A percentile compares a stretch with the other conserved stretches of the same genome.
These are phyloP conservation scores for Aspidiotus rigidus DNA, from an alignment of 2,888 invertebrate species.

Conservation along the genomic window DNA sequence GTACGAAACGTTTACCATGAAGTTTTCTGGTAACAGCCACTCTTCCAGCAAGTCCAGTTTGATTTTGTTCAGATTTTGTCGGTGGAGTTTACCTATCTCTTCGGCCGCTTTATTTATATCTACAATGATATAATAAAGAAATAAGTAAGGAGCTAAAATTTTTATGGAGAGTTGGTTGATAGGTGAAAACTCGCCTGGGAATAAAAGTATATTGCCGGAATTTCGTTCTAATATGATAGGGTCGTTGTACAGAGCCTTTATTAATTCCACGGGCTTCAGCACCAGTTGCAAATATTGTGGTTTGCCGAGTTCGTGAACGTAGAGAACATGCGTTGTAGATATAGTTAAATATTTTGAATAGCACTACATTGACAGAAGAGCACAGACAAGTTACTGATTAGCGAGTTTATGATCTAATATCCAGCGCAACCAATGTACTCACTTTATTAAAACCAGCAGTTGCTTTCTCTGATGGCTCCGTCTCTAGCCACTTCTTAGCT, in stretches of 20 bases:
- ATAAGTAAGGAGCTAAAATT: neutral
- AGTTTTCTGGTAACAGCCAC: conserved; percentile 42
- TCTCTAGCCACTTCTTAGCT: conserved; percentile 43
- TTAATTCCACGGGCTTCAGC: conserved; percentile 44
- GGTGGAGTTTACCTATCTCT: conserved; percentile 44
- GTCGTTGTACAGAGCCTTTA: conserved; percentile 46
- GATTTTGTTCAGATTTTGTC: conserved; percentile 43
- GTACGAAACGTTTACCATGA: conserved; percentile 20
- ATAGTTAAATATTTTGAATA: conserved; percentile 46
- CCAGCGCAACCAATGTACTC: conserved; percentile 1
- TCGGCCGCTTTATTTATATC: conserved; percentile 48
- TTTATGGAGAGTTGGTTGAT: neutral
- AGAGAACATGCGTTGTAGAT: conserved; percentile 46
- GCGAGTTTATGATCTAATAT: conserved; percentile 3
- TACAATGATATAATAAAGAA: neutral
- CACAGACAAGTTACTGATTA: neutral
- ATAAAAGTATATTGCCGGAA: conserved; percentile 39
- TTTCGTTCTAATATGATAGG: conserved; percentile 45
- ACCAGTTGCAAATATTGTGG: conserved; percentile 45
- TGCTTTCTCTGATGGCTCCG: conserved; percentile 37
- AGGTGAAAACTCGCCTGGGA: conserved; percentile 36
- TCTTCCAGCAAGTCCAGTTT: conserved; percentile 43
- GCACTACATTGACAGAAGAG: conserved; percentile 41
- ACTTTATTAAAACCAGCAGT: conserved; percentile 37
- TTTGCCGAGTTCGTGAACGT: conserved; percentile 44